These are phyloP conservation scores for Syngnathoides biaculeatus DNA, from an alignment of 2,113 vertebrate species.

Conservation along the genomic window DNA sequence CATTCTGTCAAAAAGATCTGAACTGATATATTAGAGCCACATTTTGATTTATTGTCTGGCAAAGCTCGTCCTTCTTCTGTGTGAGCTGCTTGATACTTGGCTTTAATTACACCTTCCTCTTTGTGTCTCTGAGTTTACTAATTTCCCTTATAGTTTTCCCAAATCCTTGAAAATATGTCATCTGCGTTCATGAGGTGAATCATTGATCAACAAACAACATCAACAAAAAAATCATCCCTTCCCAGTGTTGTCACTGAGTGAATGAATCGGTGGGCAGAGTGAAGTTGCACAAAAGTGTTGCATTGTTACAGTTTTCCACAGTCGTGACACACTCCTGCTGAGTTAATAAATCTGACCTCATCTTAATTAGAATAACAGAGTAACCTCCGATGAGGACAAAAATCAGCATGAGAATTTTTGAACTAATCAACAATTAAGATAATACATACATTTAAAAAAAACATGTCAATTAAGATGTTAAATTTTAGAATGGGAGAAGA, in stretches of 20 bases:
- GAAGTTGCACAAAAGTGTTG: constrained; percentile 38
- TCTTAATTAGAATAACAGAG: constrained; percentile 78
- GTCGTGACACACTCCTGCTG: constrained; percentile 64
- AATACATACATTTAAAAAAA: constrained; percentile 62
- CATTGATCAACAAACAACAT: constrained; percentile 17
- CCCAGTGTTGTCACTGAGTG: constrained; percentile 12
- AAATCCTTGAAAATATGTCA: too few relatives aligned
- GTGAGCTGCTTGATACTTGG: constrained; percentile 36
- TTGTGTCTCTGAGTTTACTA: constrained; percentile 4
- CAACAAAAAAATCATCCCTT: background rate
- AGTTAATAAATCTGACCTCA: constrained; percentile 77
- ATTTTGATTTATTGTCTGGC: constrained; percentile 70
- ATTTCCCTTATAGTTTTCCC: constrained; percentile 4
- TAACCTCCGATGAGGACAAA: constrained; percentile 60
- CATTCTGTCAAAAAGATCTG: constrained; percentile 70
- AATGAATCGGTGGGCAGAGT: constrained; percentile 32
- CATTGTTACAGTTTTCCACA: constrained; percentile 59
- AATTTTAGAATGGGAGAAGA: constrained; percentile 18
- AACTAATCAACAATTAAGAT: constrained; percentile 75
- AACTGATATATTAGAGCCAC: constrained; percentile 54
- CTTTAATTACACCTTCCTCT: constrained; percentile 47
- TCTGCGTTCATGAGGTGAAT: constrained; percentile 24
- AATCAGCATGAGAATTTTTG: constrained; percentile 68
- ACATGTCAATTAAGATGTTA: constrained; percentile 51
- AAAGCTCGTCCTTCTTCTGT: constrained; percentile 32